Evolutionary conservation across 2,888 invertebrate species (phyloP), one percentile per base, ranked within the genome.

Genomic region (Bembecia ichneumoniformis): DNA sequence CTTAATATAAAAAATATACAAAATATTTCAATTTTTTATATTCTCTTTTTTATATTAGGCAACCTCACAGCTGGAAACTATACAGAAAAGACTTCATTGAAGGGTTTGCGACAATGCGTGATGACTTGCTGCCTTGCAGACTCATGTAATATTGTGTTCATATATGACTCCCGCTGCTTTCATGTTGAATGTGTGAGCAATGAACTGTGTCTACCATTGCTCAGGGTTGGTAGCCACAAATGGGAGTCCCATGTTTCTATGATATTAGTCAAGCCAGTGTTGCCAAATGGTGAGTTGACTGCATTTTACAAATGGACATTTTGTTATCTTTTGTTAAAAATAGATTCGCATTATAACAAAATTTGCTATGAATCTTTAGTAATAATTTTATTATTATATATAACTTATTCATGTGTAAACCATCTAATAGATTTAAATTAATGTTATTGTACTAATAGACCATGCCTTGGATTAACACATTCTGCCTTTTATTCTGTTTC

Each of bases 121-220:
- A 82, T 89, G 75, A 82, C 90, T 62, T 93, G 94, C 79, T 91
- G 94, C 74, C 63, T 88, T 47, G 75, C 91, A 57, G 80, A 90
- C 48, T 78, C 83, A 1, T 96, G 96, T 71, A 93, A 96, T 74
- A 91, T 95, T 55, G 94, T 93, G 3, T 91, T 96, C 67, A 91
- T 94, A 74, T 91, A 90, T 58, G 92, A 94, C 63, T 78, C 88
- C 15, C 91, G 91, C 54, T 96, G 96, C 70, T 96, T 91, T 68
- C 93, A 94, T 74, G 90, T 95, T 14, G 89, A 90, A 52, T 95
- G 95, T 75, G 83, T 77, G 3, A 92, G 87, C 59, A 91, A 93
- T 65, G 92, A 93, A 64, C 77, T 91, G 34, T 95, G 95, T 63
- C 64, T 92, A 55, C 95, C 95, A 0, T 83, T 91, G 14, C 83